A percentile compares a stretch with the other conserved stretches of the same genome.
phyloP scores from a whole-genome alignment of 2,113 vertebrate species.

The Nettapus auritus region DNA sequence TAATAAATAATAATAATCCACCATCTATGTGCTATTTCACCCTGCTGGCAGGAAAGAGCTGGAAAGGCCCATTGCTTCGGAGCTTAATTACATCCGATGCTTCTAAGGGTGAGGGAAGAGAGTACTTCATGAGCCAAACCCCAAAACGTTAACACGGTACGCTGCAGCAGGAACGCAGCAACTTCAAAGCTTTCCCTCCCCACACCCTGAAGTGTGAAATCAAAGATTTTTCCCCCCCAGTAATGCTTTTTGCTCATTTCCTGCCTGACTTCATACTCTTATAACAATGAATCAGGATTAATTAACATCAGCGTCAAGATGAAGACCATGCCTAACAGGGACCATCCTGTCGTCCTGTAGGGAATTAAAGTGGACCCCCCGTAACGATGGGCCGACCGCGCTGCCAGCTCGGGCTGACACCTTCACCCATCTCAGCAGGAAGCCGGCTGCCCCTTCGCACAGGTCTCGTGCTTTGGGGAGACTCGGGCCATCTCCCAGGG shows the following conservation, averaged over 20 bases:
- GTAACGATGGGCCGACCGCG: not conserved
- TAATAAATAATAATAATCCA: not conserved
- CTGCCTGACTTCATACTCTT: not conserved
- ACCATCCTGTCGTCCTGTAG: not conserved
- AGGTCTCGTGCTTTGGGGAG: not conserved
- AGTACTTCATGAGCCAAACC: not conserved
- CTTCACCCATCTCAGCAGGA: not conserved
- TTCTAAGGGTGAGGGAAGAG: not conserved
- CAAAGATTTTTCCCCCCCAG: not conserved
- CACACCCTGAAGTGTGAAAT: constrained; percentile 30
- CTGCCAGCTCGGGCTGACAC: not conserved
- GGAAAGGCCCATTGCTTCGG: not conserved
- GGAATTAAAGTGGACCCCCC: not conserved
- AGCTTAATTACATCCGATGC: constrained; percentile 6
- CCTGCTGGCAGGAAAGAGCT: constrained; percentile 1
- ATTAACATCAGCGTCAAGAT: not conserved
- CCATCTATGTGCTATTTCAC: not conserved
- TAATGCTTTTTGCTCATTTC: constrained; percentile 38
- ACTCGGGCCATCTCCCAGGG: not conserved
- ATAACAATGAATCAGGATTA: not conserved
- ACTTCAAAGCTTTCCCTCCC: constrained; percentile 6
- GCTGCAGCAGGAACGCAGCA: constrained; percentile 4
- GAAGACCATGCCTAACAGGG: not conserved
- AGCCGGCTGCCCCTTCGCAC: not conserved
- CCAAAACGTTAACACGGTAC: not conserved